phyloP scores from a whole-genome alignment of 2,113 vertebrate species.

The Progne subis region DNA sequence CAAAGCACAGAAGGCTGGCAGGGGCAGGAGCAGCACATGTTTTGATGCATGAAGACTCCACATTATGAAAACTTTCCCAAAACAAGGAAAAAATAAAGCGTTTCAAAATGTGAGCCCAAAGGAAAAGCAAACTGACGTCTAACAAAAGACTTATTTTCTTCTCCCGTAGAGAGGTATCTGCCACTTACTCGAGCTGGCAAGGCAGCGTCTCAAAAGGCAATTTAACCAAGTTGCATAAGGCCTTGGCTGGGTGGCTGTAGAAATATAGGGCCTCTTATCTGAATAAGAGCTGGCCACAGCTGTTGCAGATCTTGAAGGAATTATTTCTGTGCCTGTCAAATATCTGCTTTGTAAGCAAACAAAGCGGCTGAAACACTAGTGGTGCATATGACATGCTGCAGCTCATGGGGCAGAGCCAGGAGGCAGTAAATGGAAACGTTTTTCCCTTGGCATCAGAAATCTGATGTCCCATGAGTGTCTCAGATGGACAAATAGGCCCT shows the following conservation, averaged over 20 bases:
- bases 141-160: conserved; percentile 57
- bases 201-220: conserved; percentile 46
- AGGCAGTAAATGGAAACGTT: neutral
- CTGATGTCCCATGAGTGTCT: neutral
- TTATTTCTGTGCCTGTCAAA: conserved; percentile 62
- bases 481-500: neutral
- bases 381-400: neutral
- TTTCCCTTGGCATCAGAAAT: neutral
- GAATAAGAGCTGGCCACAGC: conserved; percentile 46
- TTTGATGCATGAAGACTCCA: neutral
- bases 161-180: conserved; percentile 30
- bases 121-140: conserved; percentile 9
- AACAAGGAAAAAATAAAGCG: neutral
- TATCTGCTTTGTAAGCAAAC: conserved; percentile 65
- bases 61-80: neutral
- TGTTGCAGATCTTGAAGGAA: conserved; percentile 61
- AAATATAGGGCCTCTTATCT: conserved; percentile 60
- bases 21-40: neutral
- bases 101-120: conserved; percentile 58
- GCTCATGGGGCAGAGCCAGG: neutral
- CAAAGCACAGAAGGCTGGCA: neutral
- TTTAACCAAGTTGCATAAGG: conserved; percentile 60
- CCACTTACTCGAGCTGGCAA: conserved; percentile 68
- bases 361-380: neutral
- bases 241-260: conserved; percentile 51